These are phyloP conservation scores for Garrulus glandarius DNA, from an alignment of 2,797 vertebrate genomes.

Conservation along the genomic window DNA sequence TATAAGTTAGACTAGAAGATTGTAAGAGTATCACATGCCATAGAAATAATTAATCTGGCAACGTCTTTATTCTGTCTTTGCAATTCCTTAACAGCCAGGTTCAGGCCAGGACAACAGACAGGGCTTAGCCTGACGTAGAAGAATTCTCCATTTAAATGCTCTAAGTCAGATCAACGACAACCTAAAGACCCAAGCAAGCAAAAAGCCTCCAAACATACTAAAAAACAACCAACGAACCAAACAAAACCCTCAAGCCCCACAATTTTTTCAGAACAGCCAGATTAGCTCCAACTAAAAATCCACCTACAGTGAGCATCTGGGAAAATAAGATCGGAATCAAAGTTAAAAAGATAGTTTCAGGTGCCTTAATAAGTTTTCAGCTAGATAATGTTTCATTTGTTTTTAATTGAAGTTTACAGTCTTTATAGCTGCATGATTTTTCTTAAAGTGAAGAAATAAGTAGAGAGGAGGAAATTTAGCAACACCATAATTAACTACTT, in stretches of 20 bases:
- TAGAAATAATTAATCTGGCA: conserved; percentile 34
- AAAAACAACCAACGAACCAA: not conserved
- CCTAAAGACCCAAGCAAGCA: not conserved
- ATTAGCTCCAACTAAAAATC: not conserved
- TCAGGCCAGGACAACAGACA: conserved; percentile 31
- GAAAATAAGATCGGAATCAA: not conserved
- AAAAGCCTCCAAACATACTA: not conserved
- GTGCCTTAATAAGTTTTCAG: not conserved
- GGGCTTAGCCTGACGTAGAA: not conserved
- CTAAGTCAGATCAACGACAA: not conserved
- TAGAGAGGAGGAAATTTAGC: conserved; percentile 30
- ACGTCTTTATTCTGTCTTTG: conserved; percentile 14
- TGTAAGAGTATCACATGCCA: not conserved
- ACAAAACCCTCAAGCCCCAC: not conserved
- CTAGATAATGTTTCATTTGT: not conserved
- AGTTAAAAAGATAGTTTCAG: not conserved
- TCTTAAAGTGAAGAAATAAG: conserved; percentile 11
- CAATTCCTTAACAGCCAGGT: not conserved
- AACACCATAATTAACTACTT: conserved; percentile 57
- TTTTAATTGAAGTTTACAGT: not conserved
- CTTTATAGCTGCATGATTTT: not conserved
- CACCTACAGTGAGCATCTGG: not conserved
- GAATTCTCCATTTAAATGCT: not conserved
- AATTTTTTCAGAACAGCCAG: not conserved
- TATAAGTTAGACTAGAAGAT: not conserved